These are phyloP conservation scores for Apamea monoglypha DNA, from an alignment of 2,888 invertebrate genomes.

Conservation along the genomic window DNA sequence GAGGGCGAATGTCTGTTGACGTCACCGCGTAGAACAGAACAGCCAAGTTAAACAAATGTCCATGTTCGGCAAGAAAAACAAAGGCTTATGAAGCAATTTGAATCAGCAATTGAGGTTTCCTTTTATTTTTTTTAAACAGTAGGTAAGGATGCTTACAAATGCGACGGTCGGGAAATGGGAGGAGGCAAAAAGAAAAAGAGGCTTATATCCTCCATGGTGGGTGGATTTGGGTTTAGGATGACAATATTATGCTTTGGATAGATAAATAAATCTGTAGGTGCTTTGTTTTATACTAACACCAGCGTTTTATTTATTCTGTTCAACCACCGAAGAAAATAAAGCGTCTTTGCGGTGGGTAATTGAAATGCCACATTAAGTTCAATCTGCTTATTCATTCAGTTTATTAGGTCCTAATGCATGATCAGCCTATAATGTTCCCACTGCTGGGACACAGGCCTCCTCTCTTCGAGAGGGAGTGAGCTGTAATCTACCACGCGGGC, in stretches of 20 bases:
- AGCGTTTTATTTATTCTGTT: conserved; percentile 40
- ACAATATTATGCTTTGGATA: conserved; percentile 50
- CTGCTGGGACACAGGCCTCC: too few relatives aligned
- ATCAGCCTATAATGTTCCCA: too few relatives aligned
- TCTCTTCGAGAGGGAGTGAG: background rate
- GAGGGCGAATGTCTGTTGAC: conserved; percentile 4
- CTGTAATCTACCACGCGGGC: background rate
- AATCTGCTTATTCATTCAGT: background rate
- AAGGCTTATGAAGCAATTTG: conserved; percentile 56
- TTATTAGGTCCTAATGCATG: background rate
- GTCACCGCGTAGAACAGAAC: background rate
- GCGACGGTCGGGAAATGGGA: conserved; percentile 36
- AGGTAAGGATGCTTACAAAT: conserved; percentile 53
- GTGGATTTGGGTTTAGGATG: conserved; percentile 44
- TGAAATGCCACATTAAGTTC: conserved; percentile 2
- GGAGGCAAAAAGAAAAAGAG: conserved; percentile 32
- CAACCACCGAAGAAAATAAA: conserved; percentile 12
- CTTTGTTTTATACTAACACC: conserved; percentile 42
- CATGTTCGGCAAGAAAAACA: conserved; percentile 46
- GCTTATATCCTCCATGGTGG: conserved; percentile 56
- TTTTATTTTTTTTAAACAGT: conserved; percentile 57
- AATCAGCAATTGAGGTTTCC: conserved; percentile 56
- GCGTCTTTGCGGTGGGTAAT: background rate
- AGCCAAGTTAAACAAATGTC: conserved; percentile 41
- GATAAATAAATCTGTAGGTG: conserved; percentile 34